Base-by-base conservation (phyloP, 35 echinoderm and acorn worm genomes). In the Stichopus chloronotus region DNA sequence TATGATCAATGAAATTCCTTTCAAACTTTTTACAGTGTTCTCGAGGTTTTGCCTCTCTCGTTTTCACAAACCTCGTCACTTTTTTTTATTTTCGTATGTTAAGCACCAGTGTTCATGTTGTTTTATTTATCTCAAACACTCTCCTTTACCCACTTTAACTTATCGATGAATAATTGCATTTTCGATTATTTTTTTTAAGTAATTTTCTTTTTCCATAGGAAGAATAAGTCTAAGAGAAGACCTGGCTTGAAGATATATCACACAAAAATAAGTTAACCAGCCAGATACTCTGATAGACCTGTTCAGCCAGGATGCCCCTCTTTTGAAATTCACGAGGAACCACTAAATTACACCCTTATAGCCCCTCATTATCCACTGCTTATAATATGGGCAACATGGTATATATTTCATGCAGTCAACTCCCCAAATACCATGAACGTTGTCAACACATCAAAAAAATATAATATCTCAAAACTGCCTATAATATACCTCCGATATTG, bases 211-310 rank as follows among this genome's bases (percentile, higher is more conserved):
- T 83, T 71, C 78, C 82, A 9, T 10, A 23, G 82, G 82, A 85
- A 85, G 87, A 89, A 72, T 52, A 72, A 72, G 87, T 55, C 20
- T 89, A 72, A 89, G 19, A 89, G 87, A 89, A 71, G 25, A 89
- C 24, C 87, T 72, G 65, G 65, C 87, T 89, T 52, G 6, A 78
- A 89, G 87, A 89, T 89, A 89, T 89, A 89, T 89, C 87, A 89
- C 87, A 89, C 87, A 89, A 89, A 89, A 89, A 89, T 89, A 89
- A 89, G 87, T 89, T 89, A 89, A 9, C 6, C n/a, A 89, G 87
- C 25, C 65, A 72, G 87, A 71, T 89, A 24, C 87, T 55, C 87
- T 89, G 17, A 24, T 54, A 58, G 59, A 89, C 87, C 55, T 53
- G 59, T 89, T 72, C 87, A 71, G 17, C 16, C 82, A 17, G 23